A percentile compares a stretch with the other conserved stretches of the same genome.
Evolutionary conservation across 2,888 invertebrate genomes (phyloP).

Genomic region (Limenitis camilla): DNA sequence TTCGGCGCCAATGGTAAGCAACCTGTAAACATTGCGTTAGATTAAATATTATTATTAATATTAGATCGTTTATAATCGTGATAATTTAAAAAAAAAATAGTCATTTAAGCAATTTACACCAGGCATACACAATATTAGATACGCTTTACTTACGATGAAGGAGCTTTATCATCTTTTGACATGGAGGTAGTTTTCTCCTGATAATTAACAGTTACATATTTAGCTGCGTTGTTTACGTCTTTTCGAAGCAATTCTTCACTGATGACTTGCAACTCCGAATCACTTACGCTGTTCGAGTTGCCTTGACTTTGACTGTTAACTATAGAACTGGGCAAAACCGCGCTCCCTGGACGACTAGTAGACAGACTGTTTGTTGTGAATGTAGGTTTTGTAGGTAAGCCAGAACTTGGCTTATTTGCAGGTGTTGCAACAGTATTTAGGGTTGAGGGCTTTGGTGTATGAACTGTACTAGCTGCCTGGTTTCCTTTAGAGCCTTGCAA

Average conservation of each 20-base stretch:
- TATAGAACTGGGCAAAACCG: constrained; percentile 60
- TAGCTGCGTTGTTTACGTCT: constrained; percentile 83
- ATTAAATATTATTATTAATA: too few relatives aligned
- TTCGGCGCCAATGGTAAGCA: constrained; percentile 77
- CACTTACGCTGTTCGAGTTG: constrained; percentile 51
- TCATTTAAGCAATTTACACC: too few relatives aligned
- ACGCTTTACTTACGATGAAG: constrained; percentile 78
- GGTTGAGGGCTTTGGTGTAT: background rate
- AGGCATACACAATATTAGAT: too few relatives aligned
- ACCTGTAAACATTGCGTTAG: constrained; percentile 73
- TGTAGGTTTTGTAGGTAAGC: constrained; percentile 22
- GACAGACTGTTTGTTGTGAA: constrained; percentile 19
- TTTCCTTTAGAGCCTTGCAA: constrained; percentile 35
- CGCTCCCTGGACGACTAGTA: constrained; percentile 33
- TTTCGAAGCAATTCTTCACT: constrained; percentile 82
- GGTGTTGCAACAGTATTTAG: constrained; percentile 30
- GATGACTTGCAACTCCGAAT: constrained; percentile 78
- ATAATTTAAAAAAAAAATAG: too few relatives aligned
- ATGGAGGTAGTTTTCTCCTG: constrained; percentile 84
- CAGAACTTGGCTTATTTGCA: constrained; percentile 9
- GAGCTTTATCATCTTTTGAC: constrained; percentile 81
- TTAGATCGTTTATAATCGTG: too few relatives aligned
- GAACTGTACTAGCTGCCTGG: constrained; percentile 13
- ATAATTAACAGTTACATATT: constrained; percentile 79
- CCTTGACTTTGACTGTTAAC: constrained; percentile 45